A percentile compares a stretch with the other conserved stretches of the same genome.
These are phyloP conservation scores for Zygothrica quintamaculata DNA, from an alignment of 2,888 invertebrate species.

Conservation along the genomic window DNA sequence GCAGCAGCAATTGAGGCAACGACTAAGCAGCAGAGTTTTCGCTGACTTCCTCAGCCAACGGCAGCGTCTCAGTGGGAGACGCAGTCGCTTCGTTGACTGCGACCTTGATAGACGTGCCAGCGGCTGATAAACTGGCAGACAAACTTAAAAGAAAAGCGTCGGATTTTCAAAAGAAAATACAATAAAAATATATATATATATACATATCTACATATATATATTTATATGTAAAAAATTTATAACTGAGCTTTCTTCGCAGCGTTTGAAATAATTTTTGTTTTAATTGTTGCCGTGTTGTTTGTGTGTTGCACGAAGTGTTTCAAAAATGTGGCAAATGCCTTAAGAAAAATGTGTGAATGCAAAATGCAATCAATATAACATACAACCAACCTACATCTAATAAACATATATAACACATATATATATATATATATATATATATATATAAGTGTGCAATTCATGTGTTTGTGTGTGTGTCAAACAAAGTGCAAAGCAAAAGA, in stretches of 20 bases:
- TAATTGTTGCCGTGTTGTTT: constrained; percentile 46
- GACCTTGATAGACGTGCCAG: constrained; percentile 85
- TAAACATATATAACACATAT: constrained; percentile 10
- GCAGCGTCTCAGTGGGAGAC: constrained; percentile 37
- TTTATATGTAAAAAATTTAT: background rate
- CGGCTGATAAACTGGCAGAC: constrained; percentile 65
- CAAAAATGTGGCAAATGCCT: constrained; percentile 45
- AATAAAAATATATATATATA: background rate
- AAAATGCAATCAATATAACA: constrained; percentile 44
- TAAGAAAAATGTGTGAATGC: constrained; percentile 38
- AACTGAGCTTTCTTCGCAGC: constrained; percentile 57
- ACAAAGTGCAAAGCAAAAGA: constrained; percentile 27
- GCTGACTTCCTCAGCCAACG: constrained; percentile 62
- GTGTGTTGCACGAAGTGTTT: constrained; percentile 60
- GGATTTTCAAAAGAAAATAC: constrained; percentile 12
- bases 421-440: too few relatives aligned
- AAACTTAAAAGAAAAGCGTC: constrained; percentile 28
- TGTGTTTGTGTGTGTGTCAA: constrained; percentile 8
- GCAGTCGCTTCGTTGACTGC: constrained; percentile 84
- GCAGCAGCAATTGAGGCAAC: too few relatives aligned
- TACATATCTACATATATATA: too few relatives aligned
- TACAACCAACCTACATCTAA: constrained; percentile 21
- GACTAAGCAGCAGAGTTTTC: constrained; percentile 46
- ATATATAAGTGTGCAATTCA: constrained; percentile 3
- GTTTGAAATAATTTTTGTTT: constrained; percentile 25